Evolutionary conservation across 2,888 invertebrate genomes (phyloP).

Genomic region (Eupithecia subfuscata): DNA sequence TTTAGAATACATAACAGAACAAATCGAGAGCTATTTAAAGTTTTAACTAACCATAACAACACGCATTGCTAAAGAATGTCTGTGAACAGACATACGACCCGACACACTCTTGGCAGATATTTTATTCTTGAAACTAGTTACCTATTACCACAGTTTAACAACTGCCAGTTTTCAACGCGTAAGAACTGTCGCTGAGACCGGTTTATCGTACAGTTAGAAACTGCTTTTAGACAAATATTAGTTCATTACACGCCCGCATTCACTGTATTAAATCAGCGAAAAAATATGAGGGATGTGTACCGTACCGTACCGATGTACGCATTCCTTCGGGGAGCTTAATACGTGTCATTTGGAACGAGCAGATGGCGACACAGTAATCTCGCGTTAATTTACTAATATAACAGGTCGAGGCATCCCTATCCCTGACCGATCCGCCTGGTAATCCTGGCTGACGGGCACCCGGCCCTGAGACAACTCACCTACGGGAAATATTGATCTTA

Average conservation of each 20-base stretch:
- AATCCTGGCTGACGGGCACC: conserved; percentile 63
- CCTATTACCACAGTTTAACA: conserved; percentile 9
- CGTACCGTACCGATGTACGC: neutral
- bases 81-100: neutral
- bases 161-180: conserved; percentile 15
- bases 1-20: conserved; percentile 28
- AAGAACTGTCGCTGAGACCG: conserved; percentile 24
- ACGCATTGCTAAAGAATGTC: conserved; percentile 12
- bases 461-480: conserved; percentile 69
- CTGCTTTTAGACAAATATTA: conserved; percentile 29
- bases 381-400: conserved; percentile 49
- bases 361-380: conserved; percentile 21
- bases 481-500: conserved; percentile 82
- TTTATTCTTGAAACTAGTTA: conserved; percentile 27
- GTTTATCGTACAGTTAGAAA: conserved; percentile 33
- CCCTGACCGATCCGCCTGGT: conserved; percentile 55
- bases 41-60: conserved; percentile 19
- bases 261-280: conserved; percentile 8
- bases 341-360: conserved; percentile 1
- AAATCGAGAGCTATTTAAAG: conserved; percentile 26
- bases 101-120: conserved; percentile 13
- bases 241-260: conserved; percentile 9
- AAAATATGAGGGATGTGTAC: neutral
- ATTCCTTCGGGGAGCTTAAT: neutral
- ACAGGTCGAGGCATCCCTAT: conserved; percentile 48